Evolutionary conservation across 2,113 vertebrate species (phyloP), one percentile per base, ranked within the genome.

Genomic region (Diadophis punctatus): DNA sequence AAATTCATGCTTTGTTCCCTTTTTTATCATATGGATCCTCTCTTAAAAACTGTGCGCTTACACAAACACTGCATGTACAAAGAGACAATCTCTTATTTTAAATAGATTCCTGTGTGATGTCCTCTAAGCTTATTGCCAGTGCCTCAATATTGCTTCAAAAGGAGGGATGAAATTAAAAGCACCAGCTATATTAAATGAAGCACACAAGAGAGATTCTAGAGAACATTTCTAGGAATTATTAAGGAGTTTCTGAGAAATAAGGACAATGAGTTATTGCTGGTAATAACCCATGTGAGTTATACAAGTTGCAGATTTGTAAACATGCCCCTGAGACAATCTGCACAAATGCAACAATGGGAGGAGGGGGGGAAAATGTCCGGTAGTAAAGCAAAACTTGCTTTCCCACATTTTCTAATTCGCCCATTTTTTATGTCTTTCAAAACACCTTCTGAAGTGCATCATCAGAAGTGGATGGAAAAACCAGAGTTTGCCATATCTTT

Each of bases 321-420:
- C 8, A 22, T 8, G 86, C 1, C 48, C 27, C 30, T 16, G 27
- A 6, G 52, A 34, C 7, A 0, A 55, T 25, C 9, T 56, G 87
- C 34, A 88, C 12, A 22, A 20, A 56, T 10, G 18, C 20, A 34
- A 22, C n/a, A n/a, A 34, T 25, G 20, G 20, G 52, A 23, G 20
- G n/a, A 39, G 53, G 8, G 2, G 30, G 8, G 1, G 4, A 2
- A 2, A 27, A 12, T 22, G 0, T 34, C 87, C 0, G 1, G 18
- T 43, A 9, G n/a, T 11, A 34, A 88, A 88, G 20, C n/a, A 88
- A n/a, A 9, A 2, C 52, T 23, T 88, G n/a, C 86, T 87, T 53
- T n/a, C 51, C 48, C 12, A 22, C 6, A 18, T 53, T 52, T 87
- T 14, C 16, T 5, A 53, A 4, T 14, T 87, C 8, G 0, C 48